Evolutionary conservation across 1,140 invertebrate species (phyloP).

Genomic region (Odontomachus brunneus): DNA sequence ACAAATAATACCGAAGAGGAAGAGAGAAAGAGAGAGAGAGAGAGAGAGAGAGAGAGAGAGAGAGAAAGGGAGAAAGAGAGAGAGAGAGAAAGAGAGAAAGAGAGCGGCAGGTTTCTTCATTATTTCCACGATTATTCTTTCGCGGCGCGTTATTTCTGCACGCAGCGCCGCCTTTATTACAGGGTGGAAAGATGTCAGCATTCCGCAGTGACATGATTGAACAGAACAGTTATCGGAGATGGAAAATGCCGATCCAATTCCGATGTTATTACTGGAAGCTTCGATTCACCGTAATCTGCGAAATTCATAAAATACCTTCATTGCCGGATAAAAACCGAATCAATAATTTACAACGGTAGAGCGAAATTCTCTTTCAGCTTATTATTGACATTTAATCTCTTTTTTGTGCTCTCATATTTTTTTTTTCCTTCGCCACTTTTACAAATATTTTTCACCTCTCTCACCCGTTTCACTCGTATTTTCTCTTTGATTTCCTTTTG

Average conservation of each 20-base stretch:
- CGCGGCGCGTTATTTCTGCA: background rate
- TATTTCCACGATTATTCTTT: slow-evolving; percentile 16
- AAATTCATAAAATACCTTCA: slow-evolving; percentile 44
- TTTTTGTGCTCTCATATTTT: slow-evolving; percentile 21
- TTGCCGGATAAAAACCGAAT: slow-evolving; percentile 1
- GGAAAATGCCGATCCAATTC: background rate
- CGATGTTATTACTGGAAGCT: slow-evolving; percentile 12
- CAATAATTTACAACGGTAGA: slow-evolving; percentile 27
- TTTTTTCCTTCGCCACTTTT: slow-evolving; percentile 1
- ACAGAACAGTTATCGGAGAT: background rate
- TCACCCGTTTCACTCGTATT: background rate
- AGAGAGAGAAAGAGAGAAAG: no score
- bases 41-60: no score
- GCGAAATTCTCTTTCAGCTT: slow-evolving; percentile 23
- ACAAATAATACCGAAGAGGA: no score
- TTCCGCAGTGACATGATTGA: slow-evolving; percentile 16
- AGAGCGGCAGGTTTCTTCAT: background rate
- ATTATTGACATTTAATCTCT: slow-evolving; percentile 31
- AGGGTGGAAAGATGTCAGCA: background rate
- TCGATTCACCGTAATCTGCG: slow-evolving; percentile 11
- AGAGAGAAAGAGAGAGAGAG: no score
- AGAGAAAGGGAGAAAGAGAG: no score
- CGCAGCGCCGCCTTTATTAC: background rate
- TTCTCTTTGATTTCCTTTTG: slow-evolving; percentile 6
- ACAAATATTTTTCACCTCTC: slow-evolving; percentile 12